phyloP scores from a whole-genome alignment of 1,140 invertebrate genomes.

The Drosophila sproati region DNA sequence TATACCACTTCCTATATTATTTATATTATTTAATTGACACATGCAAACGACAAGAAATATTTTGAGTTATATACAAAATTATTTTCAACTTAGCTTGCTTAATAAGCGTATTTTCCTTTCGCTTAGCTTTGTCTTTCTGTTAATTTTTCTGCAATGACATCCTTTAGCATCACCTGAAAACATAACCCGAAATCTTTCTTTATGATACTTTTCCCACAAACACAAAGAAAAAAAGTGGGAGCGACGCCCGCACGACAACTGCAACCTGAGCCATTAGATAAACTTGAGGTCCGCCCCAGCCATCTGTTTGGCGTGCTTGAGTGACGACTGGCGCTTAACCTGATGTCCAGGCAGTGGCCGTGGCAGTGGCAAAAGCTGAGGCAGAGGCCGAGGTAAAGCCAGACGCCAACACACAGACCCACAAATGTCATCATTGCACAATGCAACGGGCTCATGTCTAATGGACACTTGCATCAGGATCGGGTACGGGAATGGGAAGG shows the following conservation, averaged over 20 bases:
- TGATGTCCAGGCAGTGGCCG: conserved; percentile 9
- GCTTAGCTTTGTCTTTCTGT: too few species aligned
- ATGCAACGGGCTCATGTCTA: conserved; percentile 39
- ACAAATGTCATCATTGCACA: conserved; percentile 56
- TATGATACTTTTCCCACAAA: conserved; percentile 28
- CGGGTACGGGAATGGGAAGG: conserved; percentile 38
- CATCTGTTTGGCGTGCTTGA: conserved; percentile 19
- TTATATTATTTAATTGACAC: too few species aligned
- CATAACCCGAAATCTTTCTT: conserved; percentile 26
- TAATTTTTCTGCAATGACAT: background rate
- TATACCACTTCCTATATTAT: too few species aligned
- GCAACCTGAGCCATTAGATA: conserved; percentile 16
- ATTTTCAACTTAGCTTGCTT: too few species aligned
- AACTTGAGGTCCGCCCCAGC: conserved; percentile 25
- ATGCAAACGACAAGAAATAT: too few species aligned
- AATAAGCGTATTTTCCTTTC: too few species aligned
- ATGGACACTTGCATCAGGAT: conserved; percentile 40
- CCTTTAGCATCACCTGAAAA: conserved; percentile 25
- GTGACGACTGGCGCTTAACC: conserved; percentile 38
- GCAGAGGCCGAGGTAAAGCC: conserved; percentile 10
- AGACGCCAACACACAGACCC: conserved; percentile 47
- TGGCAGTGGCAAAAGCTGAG: conserved; percentile 2
- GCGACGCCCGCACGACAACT: conserved; percentile 49
- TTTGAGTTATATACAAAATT: too few species aligned
- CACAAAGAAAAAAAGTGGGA: conserved; percentile 17